Percentiles rank a stretch among this genome's conserved stretches.
Conservation (phyloP, 2,113 vertebrate genomes). For the Uropsilus gracilis region DNA sequence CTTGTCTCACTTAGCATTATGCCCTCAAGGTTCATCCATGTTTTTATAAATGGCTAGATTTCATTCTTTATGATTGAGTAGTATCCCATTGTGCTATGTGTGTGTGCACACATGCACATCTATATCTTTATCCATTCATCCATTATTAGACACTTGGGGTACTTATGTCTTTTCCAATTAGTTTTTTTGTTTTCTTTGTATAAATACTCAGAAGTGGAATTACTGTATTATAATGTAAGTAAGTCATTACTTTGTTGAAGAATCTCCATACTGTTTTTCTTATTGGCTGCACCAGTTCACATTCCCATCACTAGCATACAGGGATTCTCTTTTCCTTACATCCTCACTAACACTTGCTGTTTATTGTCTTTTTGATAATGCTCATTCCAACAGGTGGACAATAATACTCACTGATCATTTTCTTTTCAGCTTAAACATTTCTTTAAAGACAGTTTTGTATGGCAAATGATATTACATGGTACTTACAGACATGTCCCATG, state of each 20-base stretch:
- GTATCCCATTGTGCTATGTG: background rate
- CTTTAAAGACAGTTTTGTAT: constrained; percentile 7
- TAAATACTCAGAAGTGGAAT: background rate
- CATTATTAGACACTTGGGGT: background rate
- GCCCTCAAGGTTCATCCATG: background rate
- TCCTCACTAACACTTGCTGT: background rate
- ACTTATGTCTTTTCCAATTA: background rate
- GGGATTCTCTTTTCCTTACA: background rate
- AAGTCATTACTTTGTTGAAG: background rate
- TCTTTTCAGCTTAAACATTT: constrained; percentile 16
- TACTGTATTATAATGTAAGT: background rate
- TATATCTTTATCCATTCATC: background rate
- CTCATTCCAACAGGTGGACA: background rate
- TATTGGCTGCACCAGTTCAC: background rate
- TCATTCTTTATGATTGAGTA: background rate
- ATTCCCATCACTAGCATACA: background rate
- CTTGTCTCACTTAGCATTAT: background rate
- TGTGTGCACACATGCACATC: background rate
- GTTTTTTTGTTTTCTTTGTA: background rate
- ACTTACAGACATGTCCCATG: background rate
- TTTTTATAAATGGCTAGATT: background rate
- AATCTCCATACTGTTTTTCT: background rate
- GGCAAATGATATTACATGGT: background rate
- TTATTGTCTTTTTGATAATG: background rate
- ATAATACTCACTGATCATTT: background rate